Conservation (phyloP, 2,113 vertebrate species). For the Sterna hirundo region DNA sequence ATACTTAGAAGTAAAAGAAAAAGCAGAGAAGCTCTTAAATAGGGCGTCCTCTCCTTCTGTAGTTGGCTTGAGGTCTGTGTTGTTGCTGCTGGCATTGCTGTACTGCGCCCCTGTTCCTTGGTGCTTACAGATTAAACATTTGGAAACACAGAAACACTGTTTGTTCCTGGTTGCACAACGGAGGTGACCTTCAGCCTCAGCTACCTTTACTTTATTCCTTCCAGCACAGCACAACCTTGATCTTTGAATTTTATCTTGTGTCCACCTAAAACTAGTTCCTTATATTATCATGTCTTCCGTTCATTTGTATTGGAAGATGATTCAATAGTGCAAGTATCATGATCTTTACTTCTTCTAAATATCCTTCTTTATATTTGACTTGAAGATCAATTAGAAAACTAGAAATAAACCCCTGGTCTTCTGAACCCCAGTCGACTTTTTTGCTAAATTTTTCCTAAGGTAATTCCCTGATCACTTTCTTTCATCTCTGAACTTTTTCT, state of each 20-base stretch:
- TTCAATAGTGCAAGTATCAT: background rate
- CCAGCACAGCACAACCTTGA: background rate
- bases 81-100: background rate
- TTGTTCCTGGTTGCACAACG: background rate
- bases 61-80: background rate
- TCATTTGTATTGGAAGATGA: background rate
- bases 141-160: background rate
- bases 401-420: background rate
- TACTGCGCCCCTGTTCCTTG: background rate
- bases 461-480: background rate
- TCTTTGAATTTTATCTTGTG: background rate
- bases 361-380: background rate
- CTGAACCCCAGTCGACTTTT: background rate
- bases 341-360: background rate
- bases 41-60: background rate
- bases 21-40: background rate
- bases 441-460: background rate
- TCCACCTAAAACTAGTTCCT: background rate
- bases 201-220: background rate
- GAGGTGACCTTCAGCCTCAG: background rate
- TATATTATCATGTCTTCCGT: background rate
- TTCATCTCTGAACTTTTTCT: background rate
- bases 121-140: slow-evolving; percentile 5
- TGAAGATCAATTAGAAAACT: background rate
- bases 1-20: background rate